These are phyloP conservation scores for Lepidocyrtoides sp. DNA, from an alignment of 2,888 invertebrate species.

Conservation along the genomic window DNA sequence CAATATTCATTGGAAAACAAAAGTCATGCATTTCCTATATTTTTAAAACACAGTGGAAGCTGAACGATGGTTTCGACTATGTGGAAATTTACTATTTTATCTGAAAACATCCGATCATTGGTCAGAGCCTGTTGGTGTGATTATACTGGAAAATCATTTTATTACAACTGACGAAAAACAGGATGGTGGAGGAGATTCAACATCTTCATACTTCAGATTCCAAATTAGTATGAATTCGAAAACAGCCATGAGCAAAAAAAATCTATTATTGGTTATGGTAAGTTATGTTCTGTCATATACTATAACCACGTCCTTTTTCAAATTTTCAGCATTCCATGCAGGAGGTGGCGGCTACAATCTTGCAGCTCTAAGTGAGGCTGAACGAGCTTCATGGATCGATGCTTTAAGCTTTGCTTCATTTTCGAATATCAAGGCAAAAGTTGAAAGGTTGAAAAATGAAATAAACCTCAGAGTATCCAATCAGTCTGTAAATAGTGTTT, in stretches of 20 bases:
- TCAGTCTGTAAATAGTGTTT: constrained; percentile 6
- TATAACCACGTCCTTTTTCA: background rate
- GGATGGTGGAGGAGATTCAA: constrained; percentile 87
- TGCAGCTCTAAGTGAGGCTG: constrained; percentile 92
- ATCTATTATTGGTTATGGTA: background rate
- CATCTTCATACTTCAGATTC: constrained; percentile 93
- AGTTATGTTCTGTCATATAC: background rate
- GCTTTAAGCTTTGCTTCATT: constrained; percentile 95
- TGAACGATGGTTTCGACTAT: constrained; percentile 95
- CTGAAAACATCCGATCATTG: constrained; percentile 96
- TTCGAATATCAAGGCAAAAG: constrained; percentile 92
- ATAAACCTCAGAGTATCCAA: constrained; percentile 81
- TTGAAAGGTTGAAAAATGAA: constrained; percentile 87
- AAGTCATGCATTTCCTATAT: too few relatives aligned
- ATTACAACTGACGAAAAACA: constrained; percentile 90
- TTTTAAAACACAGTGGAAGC: constrained; percentile 89
- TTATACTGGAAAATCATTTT: constrained; percentile 95
- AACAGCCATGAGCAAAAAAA: background rate
- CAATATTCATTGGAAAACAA: background rate
- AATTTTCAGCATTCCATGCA: constrained; percentile 79
- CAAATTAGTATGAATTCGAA: constrained; percentile 89
- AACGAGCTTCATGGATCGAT: constrained; percentile 95
- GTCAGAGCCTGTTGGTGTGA: constrained; percentile 95
- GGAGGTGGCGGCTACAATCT: constrained; percentile 93
- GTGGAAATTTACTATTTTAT: constrained; percentile 97